Conservation (phyloP, 2,113 vertebrate genomes). For the Chunga burmeisteri region DNA sequence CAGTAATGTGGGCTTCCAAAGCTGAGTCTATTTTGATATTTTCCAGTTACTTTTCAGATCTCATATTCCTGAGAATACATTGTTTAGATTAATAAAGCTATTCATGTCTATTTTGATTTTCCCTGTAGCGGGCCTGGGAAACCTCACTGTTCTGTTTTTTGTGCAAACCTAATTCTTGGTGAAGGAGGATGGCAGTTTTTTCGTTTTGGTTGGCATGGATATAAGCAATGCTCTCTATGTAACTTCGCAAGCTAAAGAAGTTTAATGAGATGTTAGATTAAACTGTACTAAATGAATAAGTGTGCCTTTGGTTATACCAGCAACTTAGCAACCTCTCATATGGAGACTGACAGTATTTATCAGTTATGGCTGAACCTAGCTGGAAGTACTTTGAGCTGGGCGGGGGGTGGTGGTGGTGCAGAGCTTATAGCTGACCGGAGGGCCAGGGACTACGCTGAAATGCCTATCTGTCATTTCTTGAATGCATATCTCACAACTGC, state of each 20-base stretch:
- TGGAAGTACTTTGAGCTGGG: neutral
- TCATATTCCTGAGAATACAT: neutral
- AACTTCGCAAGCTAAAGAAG: neutral
- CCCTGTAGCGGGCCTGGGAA: neutral
- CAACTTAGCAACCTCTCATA: fast-evolving
- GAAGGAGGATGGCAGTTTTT: neutral
- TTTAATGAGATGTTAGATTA: neutral
- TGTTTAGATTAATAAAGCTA: neutral
- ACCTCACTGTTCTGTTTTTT: neutral
- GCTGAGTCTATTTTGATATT: neutral
- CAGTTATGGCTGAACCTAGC: neutral
- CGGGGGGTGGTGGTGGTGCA: neutral
- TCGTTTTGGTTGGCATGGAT: neutral
- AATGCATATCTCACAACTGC: neutral
- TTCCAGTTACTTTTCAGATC: neutral
- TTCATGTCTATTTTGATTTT: neutral
- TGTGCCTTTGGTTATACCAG: neutral
- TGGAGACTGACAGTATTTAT: neutral
- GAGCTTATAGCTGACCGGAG: neutral
- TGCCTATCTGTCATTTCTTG: neutral
- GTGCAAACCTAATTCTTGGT: neutral
- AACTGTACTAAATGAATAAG: neutral
- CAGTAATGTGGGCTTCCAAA: neutral
- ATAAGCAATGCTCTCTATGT: neutral
- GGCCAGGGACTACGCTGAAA: neutral